Evolutionary conservation across 2,113 vertebrate genomes (phyloP), one percentile per base, ranked within the genome.

Genomic region (Condylura cristata): DNA sequence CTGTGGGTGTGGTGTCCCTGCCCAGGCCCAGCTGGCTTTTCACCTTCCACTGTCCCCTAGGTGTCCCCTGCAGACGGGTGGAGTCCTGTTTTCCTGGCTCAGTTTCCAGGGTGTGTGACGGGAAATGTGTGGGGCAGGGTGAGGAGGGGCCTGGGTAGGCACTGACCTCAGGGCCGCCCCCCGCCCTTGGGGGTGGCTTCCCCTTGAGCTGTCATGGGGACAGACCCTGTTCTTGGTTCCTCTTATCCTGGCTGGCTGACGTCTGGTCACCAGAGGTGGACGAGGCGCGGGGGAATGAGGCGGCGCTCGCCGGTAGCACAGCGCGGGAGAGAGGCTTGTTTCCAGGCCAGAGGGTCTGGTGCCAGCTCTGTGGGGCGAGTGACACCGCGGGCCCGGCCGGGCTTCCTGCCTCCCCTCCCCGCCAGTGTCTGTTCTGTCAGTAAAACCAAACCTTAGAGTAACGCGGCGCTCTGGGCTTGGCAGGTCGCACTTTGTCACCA

Each of bases 401-500:
- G 83, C 88, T 95, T 95, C 86, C 72, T 86, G 90, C 34, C n/a
- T 85, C 68, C 44, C 37, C 34, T 93, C 41, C 17, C 80, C 48
- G 8, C 48, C 66, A 46, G 5, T 65, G 82, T 86, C 95, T 94
- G 46, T 85, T 92, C 58, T 80, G 82, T 95, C 97, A 89, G 0
- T 79, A 92, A 93, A 86, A 78, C 91, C 89, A 68, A 17, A n/a
- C 56, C 95, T 90, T 70, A 92, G 91, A 92, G 44, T 85, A 63
- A 48, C 53, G 72, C 63, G 90, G 89, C 61, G 41, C 86, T 89
- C 51, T 85, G 65, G 56, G 68, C 87, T 90, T 80, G 44, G 18
- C 48, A 65, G 53, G 37, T n/a, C 60, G 66, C 46, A 8, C 86
- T 96, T 90, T 85, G 75, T 95, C 85, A 89, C 51, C 70, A 46